Conservation (phyloP, 2,888 invertebrate genomes). For the Girardia tigrina region DNA sequence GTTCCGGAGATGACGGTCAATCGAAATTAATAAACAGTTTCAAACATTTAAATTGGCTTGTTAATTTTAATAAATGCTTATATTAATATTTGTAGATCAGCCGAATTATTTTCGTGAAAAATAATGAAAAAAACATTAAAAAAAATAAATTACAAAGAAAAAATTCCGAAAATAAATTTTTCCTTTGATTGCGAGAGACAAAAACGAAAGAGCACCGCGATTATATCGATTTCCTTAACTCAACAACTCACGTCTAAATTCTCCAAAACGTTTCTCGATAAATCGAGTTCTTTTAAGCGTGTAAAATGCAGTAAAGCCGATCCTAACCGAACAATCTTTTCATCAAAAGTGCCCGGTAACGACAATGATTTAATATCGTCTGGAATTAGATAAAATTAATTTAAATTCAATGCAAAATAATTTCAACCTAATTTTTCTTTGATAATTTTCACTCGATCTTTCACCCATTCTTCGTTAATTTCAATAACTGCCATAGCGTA, state of each 20-base stretch:
- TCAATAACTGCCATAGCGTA: not conserved
- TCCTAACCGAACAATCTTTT: not conserved
- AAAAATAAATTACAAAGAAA: too few species aligned
- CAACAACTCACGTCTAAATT: conserved; percentile 40
- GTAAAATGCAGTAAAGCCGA: conserved; percentile 39
- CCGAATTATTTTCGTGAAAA: too few species aligned
- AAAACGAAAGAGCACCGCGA: too few species aligned
- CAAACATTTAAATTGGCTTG: too few species aligned
- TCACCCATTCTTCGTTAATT: not conserved
- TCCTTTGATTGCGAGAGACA: too few species aligned
- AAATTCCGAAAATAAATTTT: too few species aligned
- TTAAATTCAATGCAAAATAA: too few species aligned
- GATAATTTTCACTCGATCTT: not conserved
- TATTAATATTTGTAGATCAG: too few species aligned
- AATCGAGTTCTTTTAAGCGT: conserved; percentile 46
- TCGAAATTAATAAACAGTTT: too few species aligned
- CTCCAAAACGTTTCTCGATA: conserved; percentile 46
- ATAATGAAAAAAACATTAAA: too few species aligned
- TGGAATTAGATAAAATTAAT: not conserved
- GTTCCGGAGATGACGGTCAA: too few species aligned
- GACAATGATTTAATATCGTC: conserved; percentile 2
- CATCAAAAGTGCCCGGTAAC: not conserved
- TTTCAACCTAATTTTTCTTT: not conserved
- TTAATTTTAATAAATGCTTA: too few species aligned
- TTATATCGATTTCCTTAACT: not conserved